Evolutionary conservation across 53 echinoderm and acorn worm species (phyloP), one percentile per base, ranked within the genome.

Genomic region (Apostichopus leukothele): DNA sequence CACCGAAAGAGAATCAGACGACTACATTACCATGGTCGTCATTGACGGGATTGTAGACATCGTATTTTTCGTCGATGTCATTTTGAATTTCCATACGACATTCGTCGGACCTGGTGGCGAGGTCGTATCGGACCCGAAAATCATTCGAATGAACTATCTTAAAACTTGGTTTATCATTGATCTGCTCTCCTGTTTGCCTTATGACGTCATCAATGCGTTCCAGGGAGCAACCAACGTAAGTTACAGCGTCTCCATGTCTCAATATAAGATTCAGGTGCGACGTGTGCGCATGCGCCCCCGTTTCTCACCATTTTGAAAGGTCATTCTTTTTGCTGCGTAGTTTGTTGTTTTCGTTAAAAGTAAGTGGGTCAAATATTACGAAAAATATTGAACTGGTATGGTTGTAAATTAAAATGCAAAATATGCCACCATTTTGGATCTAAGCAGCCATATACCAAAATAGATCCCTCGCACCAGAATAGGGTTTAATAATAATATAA

Each of bases 131-230:
- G 96, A 96, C 71, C 99, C 99, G 60, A 96, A 94, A 92, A 88
- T 95, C 81, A 96, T 96, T 74, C 93, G 96, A 22, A 99, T 96
- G 94, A 96, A 94, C 91, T 96, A 99, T 92, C 91, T 99, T 55
- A 96, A 94, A 78, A 90, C 94, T 54, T 96, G 99, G 96, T 96
- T 99, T 85, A 92, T 99, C 75, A 99, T 99, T 55, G 99, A 99
- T 67, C 92, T 99, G 83, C 92, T 99, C 76, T 99, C 99, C 89
- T 99, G 99, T 93, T 96, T 99, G 81, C 99, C 99, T 14, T 99
- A 99, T 94, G 99, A 99, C 91, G 99, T 99, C 94, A 99, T 99
- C 85, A 99, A 99, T 87, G 99, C 99, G 89, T 99, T 99, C 86
- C 94, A 99, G 75, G 90, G 88, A 27, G 88, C 88, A 74, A 90